Evolutionary conservation across 2,888 invertebrate genomes (phyloP).

Genomic region (Lydus trimaculatus): DNA sequence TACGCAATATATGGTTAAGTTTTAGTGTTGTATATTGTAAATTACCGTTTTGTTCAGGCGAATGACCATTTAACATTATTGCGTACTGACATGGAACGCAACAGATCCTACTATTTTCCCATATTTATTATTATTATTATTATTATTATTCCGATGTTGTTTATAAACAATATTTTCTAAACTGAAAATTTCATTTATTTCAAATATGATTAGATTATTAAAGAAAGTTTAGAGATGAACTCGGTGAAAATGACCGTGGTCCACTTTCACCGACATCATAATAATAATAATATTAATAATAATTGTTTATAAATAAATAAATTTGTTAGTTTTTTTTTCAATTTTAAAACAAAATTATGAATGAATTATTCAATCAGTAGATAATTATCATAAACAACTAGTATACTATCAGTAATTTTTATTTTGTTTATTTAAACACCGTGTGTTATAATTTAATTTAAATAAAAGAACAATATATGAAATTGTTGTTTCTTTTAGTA

Average conservation of each 20-base stretch:
- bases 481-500: not conserved
- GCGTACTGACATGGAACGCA: constrained; percentile 41
- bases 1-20: not conserved
- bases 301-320: not conserved
- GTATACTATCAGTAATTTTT: too few species aligned
- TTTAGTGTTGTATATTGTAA: constrained; percentile 24
- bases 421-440: too few species aligned
- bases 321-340: too few species aligned
- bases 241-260: constrained; percentile 35
- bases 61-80: constrained; percentile 47
- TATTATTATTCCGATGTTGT: constrained; percentile 21
- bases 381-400: not conserved
- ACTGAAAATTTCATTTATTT: constrained; percentile 3
- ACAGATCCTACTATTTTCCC: constrained; percentile 11
- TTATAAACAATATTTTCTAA: constrained; percentile 1
- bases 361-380: too few species aligned
- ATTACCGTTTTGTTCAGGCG: constrained; percentile 43
- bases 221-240: constrained; percentile 32
- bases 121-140: constrained; percentile 22
- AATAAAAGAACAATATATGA: too few species aligned
- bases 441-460: too few species aligned
- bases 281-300: not conserved
- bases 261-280: constrained; percentile 30
- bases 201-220: constrained; percentile 23
- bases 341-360: too few species aligned